Base-by-base conservation (phyloP, 2,888 invertebrate species). In the Pammene fasciana region DNA sequence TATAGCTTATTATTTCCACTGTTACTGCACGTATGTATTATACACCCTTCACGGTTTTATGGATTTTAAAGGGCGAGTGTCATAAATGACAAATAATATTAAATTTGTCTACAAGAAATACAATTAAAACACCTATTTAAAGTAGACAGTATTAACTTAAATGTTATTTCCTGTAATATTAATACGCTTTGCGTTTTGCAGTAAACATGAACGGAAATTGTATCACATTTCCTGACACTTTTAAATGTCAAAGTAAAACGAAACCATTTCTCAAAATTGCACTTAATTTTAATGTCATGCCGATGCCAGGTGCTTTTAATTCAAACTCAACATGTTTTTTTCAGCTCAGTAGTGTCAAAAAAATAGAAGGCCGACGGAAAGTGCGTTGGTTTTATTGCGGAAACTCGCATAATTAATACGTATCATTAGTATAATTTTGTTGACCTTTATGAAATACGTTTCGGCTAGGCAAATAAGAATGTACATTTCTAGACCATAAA, bases 161-260 rank as follows among this genome's bases (percentile, higher is more conserved):
- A 48, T 61, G 61, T 48, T 38, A 48, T 38, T 48, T 48, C 61
- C 38, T 61, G 36, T 1, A 61, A 48, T 16, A 38, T 61, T 48
- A 16, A 36, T 36, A 56, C 14, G 10, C 38, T 13, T 38, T 61
- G 16, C 26, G 10, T 50, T 50, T 61, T 16, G 34, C 56, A 38
- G 3, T 16, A 41, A 16, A 41, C 13, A 14, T 60, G 34, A 60
- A 14, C 46, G 46, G 46, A 60, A 60, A 36, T 48, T 45, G 14
- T 36, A 48, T 14, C 16, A 36, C 38, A 61, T 61, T 61, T 50
- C 61, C 61, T 61, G 61, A 13, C 61, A 48, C 46, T 38, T 41
- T 34, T 13, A 50, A 61, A 61, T 61, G 46, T 18, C 61, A 50
- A 38, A 38, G 48, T 61, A 46, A 50, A 48, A 13, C 7, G 50